Base-by-base conservation (phyloP, 2,113 vertebrate genomes). In the Thunnus maccoyii region DNA sequence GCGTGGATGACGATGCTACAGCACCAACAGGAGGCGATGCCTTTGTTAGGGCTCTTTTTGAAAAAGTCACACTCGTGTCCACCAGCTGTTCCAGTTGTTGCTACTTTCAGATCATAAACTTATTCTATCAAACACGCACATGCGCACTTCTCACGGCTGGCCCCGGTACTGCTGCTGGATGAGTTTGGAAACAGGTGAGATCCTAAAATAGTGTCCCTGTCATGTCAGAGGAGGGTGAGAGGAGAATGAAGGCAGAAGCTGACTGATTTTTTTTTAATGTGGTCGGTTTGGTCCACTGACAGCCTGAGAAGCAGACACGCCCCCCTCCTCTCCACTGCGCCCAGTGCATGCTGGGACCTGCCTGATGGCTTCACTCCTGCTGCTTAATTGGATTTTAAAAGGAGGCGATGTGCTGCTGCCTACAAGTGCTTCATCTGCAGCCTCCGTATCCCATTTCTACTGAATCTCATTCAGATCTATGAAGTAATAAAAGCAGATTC, bases 1-100 rank as follows among this genome's bases (percentile, higher is more conserved):
- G 94, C 82, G 94, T 94, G 94, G 91, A 89, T 75, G 72, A 78
- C 65, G 51, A 85, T 57, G 86, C 86, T 64, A 72, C 84, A 74
- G 32, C 85, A 63, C 68, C 82, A 76, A 60, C 67, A 27, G 74
- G 79, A 77, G 68, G 66, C 56, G 30, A 47, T 76, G 74, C 75
- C 82, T 93, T 91, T 92, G 88, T 90, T 87, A 51, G 36, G 69
- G 47, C 27, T 78, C 41, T 82, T 74, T n/a, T 64, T 72, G 83
- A 88, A 73, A 84, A 88, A 89, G 73, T 88, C 69, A 5, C 56
- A 25, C 62, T 52, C 14, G 16, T 12, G 47, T n/a, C 41, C 69
- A 0, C 36, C 54, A 27, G 64, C 54, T 52, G 74, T 27, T 12
- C 15, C 32, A 32, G 12, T 18, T 73, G 69, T 70, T 36, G 6